Evolutionary conservation across 2,888 invertebrate species (phyloP), one percentile per base, ranked within the genome.

Genomic region (Pristionchus maxplancki): DNA sequence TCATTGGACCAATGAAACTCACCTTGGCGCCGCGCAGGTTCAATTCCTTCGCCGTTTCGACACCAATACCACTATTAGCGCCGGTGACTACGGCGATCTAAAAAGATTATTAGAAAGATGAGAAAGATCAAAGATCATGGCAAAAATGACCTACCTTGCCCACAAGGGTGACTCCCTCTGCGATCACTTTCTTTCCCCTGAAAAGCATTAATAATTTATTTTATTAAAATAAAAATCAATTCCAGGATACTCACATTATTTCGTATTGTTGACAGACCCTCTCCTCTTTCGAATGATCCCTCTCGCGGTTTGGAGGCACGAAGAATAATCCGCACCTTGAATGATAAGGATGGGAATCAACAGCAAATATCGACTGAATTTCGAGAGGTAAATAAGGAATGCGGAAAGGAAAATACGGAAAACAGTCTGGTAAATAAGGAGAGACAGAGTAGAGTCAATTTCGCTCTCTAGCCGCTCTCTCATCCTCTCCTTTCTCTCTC

Each of bases 51-150:
- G 90, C 92, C 11, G 91, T 91, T 88, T 93, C 93, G 91, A 93
- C 94, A 96, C 96, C 99, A 94, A 99, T 97, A 98, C 86, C 86
- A 8, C 67, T 87, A 24, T 87, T 88, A 4, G 88, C 88, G 3
- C 88, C 88, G 0, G 88, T 88, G 15, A 98, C 96, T 13, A 99
- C 95, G 0, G 97, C 97, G 93, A 97, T 95, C 95, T 97, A 37
- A 37, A 37, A 15, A 37, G n/a, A 8, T 11, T 31, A 4, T 5
- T 34, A 13, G 2, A 34, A 31, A 67, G 9, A 6, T 3, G 50
- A 20, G 50, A 4, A 50, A 50, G 1, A 48, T 2, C 50, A 40
- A 40, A 71, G 71, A 37, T 37, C 31, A 34, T 67, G 8, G 31
- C 11, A 11, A 34, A 6, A 37, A 40, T 64, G 31, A 64, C 71